Evolutionary conservation across 1,140 invertebrate genomes (phyloP).

Genomic region (Ditylenchus dipsaci): DNA sequence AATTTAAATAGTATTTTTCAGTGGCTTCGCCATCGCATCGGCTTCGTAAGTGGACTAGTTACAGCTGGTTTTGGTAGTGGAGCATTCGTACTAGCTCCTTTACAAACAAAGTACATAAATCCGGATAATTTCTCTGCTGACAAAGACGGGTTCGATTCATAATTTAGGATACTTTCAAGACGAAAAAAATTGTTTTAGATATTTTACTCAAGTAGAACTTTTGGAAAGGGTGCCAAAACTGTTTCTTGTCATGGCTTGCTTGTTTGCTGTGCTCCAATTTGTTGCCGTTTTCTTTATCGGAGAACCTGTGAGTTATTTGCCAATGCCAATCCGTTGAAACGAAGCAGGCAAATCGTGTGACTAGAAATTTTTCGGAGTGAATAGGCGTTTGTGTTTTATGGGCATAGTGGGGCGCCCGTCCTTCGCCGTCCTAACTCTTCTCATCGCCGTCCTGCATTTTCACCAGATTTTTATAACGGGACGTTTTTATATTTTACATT

Average conservation of each 20-base stretch:
- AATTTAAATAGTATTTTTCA: slow-evolving; percentile 14
- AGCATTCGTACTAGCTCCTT: slow-evolving; percentile 41
- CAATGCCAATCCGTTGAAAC: no score
- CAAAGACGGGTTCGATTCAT: slow-evolving; percentile 21
- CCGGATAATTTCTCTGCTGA: slow-evolving; percentile 38
- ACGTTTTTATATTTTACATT: no score
- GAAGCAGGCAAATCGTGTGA: no score
- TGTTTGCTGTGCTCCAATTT: slow-evolving; percentile 41
- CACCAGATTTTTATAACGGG: no score
- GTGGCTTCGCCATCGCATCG: slow-evolving; percentile 39
- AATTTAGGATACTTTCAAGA: not conserved
- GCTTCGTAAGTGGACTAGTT: slow-evolving; percentile 36
- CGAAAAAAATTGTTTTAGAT: slow-evolving; percentile 29
- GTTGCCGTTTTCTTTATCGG: slow-evolving; percentile 41
- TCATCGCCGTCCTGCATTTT: no score
- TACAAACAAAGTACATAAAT: slow-evolving; percentile 43
- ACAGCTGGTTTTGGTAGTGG: slow-evolving; percentile 42
- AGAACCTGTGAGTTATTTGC: slow-evolving; percentile 15
- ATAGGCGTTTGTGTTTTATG: no score
- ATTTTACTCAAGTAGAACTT: slow-evolving; percentile 42
- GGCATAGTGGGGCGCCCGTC: no score
- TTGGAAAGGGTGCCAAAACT: slow-evolving; percentile 43
- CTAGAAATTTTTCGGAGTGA: no score
- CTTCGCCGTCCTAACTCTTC: no score
- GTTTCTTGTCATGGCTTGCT: slow-evolving; percentile 35